Evolutionary conservation across 2,113 vertebrate species (phyloP), one percentile per base, ranked within the genome.

Genomic region (Campylomormyrus tamandua): DNA sequence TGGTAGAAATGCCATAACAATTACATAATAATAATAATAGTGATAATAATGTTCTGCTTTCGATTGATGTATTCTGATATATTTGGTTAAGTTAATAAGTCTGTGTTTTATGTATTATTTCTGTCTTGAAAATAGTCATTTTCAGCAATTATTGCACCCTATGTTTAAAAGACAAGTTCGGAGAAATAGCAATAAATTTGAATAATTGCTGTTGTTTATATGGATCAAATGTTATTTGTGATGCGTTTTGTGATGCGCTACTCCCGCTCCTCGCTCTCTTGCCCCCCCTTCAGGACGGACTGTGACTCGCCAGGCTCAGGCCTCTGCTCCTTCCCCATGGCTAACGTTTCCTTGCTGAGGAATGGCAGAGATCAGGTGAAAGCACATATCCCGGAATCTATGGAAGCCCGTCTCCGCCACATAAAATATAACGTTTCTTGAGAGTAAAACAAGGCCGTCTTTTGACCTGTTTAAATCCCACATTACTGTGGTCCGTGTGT

Each of bases 261-360:
- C 11, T 58, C 50, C 27, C 5, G 27, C 2, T 87, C 15, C 19
- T 45, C 50, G 24, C 31, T 56, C 50, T 21, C 3, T n/a, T 13
- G 17, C 13, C 1, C 56, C 6, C 80, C 35, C 52, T 39, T 42
- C 92, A 97, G 96, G 93, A 95, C 97, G 0, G 96, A 96, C 86
- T 98, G 97, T 88, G 95, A 95, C 3, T 88, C 93, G 2, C 89
- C 94, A 0, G 89, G 93, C 27, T 89, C 95, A 1, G 91, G 91
- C 0, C 95, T 98, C 27, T 98, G 98, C 66, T 98, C 97, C 24
- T 97, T 97, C 89, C 98, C 98, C 8, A 94, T 93, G 15, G 97
- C 97, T 92, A 98, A 98, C 90, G 94, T 98, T 91, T 97, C 98
- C 0, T 95, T 98, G 89, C 91, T 96, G 92, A 98, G 95, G 94